phyloP scores from a whole-genome alignment of 2,888 invertebrate species.

The Boloria selene region DNA sequence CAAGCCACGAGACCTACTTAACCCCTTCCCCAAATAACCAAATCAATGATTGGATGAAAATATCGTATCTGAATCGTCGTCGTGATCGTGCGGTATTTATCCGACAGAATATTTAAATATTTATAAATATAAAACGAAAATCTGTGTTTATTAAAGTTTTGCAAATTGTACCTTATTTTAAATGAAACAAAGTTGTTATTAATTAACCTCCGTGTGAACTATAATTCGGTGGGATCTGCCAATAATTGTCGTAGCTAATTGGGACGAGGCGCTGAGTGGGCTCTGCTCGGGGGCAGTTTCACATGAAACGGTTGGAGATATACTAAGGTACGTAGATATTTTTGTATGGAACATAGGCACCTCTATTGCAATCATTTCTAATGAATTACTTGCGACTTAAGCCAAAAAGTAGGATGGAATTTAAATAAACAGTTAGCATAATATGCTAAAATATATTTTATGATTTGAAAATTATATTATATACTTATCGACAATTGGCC shows the following conservation, averaged over 20 bases:
- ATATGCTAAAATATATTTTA: too few species aligned
- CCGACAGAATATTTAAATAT: constrained; percentile 17
- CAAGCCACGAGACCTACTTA: neutral
- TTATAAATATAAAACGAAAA: too few species aligned
- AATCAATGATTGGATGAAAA: neutral
- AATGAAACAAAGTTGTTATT: constrained; percentile 13
- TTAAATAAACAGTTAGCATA: too few species aligned
- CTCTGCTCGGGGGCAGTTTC: constrained; percentile 8
- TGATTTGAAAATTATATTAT: too few species aligned
- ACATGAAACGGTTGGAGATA: neutral
- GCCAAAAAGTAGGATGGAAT: too few species aligned
- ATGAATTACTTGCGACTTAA: too few species aligned
- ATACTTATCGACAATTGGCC: too few species aligned
- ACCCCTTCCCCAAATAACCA: constrained; percentile 5
- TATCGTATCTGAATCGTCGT: neutral
- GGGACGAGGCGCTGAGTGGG: constrained; percentile 30
- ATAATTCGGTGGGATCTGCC: constrained; percentile 28
- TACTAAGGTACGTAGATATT: too few species aligned
- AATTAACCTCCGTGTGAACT: neutral
- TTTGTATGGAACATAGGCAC: too few species aligned
- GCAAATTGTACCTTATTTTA: constrained; percentile 1
- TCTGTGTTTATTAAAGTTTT: neutral
- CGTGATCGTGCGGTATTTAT: neutral
- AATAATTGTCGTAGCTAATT: constrained; percentile 37
- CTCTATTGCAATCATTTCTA: too few species aligned